Evolutionary conservation across 2,888 invertebrate species (phyloP).

Genomic region (Autographa gamma): DNA sequence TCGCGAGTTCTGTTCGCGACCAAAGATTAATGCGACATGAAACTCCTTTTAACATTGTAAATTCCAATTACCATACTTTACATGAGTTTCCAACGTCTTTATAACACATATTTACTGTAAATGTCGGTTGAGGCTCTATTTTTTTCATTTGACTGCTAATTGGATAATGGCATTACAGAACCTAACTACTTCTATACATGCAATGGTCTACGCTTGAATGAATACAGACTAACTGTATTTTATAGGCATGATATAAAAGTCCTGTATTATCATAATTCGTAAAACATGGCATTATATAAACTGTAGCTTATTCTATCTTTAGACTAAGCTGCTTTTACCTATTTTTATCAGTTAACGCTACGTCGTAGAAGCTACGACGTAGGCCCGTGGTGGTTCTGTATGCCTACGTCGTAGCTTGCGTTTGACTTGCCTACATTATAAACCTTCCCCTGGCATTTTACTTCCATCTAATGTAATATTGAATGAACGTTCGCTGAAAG

Average conservation of each 20-base stretch:
- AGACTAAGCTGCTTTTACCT: conserved; percentile 17
- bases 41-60: conserved; percentile 4
- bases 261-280: too few relatives aligned
- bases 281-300: too few relatives aligned
- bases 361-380: conserved; percentile 59
- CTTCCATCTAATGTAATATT: conserved; percentile 15
- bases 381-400: conserved; percentile 34
- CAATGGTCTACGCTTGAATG: neutral
- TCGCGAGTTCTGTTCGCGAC: conserved; percentile 4
- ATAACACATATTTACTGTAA: conserved; percentile 1
- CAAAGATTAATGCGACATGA: conserved; percentile 1
- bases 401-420: conserved; percentile 58
- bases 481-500: conserved; percentile 14
- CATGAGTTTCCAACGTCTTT: neutral
- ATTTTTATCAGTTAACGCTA: conserved; percentile 30
- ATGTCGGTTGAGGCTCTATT: too few relatives aligned
- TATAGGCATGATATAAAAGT: too few relatives aligned
- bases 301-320: conserved; percentile 8
- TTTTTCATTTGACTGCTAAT: neutral
- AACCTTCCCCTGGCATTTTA: conserved; percentile 42
- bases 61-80: conserved; percentile 2
- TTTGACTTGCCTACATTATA: conserved; percentile 22
- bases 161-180: neutral
- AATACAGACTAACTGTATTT: neutral
- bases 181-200: neutral